Percentiles rank a stretch among this genome's conserved stretches.
Conservation (phyloP, 92 coral and sea anemone species). For the Montipora capitata region DNA sequence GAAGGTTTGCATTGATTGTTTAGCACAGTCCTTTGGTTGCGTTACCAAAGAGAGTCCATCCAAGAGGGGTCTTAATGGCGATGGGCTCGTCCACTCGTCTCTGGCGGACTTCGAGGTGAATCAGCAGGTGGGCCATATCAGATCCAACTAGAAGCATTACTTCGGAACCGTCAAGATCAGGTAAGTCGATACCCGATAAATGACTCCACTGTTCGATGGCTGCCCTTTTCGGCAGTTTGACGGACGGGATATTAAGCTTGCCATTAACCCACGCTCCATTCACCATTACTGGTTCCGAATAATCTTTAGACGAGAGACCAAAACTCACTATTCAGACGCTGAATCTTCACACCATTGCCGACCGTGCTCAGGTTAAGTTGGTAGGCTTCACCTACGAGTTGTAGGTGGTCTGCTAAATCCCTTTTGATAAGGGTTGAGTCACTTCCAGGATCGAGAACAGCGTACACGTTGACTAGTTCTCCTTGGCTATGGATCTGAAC, state of each 20-base stretch:
- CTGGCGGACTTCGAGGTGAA: conserved; percentile 46
- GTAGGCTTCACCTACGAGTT: conserved; percentile 34
- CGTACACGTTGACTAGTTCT: conserved; percentile 9
- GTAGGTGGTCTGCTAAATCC: conserved; percentile 24
- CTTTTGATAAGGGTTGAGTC: not conserved
- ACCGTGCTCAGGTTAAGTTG: conserved; percentile 32
- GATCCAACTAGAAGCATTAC: conserved; percentile 54
- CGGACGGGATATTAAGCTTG: no score
- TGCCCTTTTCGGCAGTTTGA: no score
- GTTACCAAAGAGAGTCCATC: conserved; percentile 62
- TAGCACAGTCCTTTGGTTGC: conserved; percentile 26
- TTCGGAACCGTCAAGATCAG: conserved; percentile 43
- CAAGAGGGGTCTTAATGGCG: conserved; percentile 54
- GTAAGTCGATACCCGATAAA: conserved; percentile 46
- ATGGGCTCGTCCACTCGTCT: conserved; percentile 63
- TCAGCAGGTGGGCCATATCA: no score
- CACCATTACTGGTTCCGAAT: no score
- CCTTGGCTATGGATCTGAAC: conserved; percentile 14
- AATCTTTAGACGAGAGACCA: no score
- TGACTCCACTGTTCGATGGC: conserved; percentile 42
- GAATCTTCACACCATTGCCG: conserved; percentile 12
- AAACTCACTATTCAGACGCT: conserved; percentile 19
- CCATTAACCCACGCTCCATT: no score
- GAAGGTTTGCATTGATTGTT: conserved; percentile 35
- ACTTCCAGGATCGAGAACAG: conserved; percentile 24